phyloP scores from a whole-genome alignment of 1,140 invertebrate species.

The Philotrypesis tridentata region DNA sequence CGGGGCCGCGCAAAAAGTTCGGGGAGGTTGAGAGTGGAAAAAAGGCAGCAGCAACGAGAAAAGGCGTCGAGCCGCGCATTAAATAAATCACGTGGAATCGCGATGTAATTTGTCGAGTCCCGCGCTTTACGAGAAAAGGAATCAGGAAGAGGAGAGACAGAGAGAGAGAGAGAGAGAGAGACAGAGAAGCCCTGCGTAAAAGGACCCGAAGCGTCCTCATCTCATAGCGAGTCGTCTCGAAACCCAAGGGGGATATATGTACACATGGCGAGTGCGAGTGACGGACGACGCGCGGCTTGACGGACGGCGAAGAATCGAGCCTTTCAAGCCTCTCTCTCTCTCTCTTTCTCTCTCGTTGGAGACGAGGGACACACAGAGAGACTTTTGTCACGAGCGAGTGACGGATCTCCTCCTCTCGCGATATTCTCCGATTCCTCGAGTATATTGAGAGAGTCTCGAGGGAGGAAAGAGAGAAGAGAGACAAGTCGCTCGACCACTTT shows the following conservation, averaged over 20 bases:
- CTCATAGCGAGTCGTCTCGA: neutral
- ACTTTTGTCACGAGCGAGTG: constrained; percentile 67
- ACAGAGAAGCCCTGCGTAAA: constrained; percentile 28
- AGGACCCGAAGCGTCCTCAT: neutral
- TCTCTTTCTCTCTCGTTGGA: too few relatives aligned
- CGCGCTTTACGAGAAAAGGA: constrained; percentile 21
- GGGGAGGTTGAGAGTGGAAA: too few relatives aligned
- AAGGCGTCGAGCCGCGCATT: too few relatives aligned
- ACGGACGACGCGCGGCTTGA: constrained; percentile 54
- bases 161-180: too few relatives aligned
- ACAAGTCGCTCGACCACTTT: constrained; percentile 69
- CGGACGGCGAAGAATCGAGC: constrained; percentile 51
- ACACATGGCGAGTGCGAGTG: constrained; percentile 35
- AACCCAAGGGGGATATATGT: neutral
- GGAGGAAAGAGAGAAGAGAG: constrained; percentile 41
- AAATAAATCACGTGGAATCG: constrained; percentile 35
- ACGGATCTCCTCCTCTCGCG: constrained; percentile 63
- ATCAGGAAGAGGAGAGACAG: too few relatives aligned
- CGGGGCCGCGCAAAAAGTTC: neutral
- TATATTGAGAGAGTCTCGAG: neutral
- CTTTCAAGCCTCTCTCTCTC: constrained; percentile 54
- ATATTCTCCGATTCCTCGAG: neutral
- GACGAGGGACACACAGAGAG: constrained; percentile 52
- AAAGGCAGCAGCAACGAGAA: neutral
- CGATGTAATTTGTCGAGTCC: constrained; percentile 39